Conservation (phyloP, 2,113 vertebrate genomes). For the Zapus hudsonius region DNA sequence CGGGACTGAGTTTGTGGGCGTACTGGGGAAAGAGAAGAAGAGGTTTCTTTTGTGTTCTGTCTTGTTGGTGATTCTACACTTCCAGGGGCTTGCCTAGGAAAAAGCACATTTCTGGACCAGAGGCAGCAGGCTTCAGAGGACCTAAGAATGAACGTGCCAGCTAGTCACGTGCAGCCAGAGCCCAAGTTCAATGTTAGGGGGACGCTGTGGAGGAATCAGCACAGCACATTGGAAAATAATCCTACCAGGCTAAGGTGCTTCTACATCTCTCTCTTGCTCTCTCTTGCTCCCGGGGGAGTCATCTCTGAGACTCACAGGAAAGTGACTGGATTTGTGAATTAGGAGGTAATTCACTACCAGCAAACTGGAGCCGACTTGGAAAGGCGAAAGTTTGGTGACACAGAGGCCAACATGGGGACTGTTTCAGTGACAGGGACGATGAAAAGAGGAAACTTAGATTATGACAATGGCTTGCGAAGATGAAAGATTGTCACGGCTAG, state of each 20-base stretch:
- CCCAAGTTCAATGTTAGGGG: accelerated
- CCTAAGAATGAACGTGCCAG: background rate
- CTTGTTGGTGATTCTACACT: background rate
- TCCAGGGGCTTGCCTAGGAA: background rate
- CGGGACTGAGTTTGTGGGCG: background rate
- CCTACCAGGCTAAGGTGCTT: background rate
- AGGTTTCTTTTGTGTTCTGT: background rate
- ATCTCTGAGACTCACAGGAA: background rate
- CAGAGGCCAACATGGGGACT: background rate
- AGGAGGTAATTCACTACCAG: background rate
- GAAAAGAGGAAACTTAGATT: background rate
- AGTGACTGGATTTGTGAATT: constrained; percentile 11
- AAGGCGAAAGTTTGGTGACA: constrained; percentile 10
- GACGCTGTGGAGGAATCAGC: background rate
- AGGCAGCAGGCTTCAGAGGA: background rate
- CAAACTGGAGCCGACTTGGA: background rate
- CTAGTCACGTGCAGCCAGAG: background rate
- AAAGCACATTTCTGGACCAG: background rate
- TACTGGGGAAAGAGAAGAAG: background rate
- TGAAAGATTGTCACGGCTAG: background rate
- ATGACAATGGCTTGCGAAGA: background rate
- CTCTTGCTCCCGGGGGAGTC: too few relatives aligned
- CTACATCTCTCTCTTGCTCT: background rate
- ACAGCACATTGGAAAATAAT: background rate
- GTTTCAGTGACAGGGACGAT: background rate